These are phyloP conservation scores for Phylloscopus trochiloides DNA, from an alignment of 2,113 vertebrate species.

Conservation along the genomic window DNA sequence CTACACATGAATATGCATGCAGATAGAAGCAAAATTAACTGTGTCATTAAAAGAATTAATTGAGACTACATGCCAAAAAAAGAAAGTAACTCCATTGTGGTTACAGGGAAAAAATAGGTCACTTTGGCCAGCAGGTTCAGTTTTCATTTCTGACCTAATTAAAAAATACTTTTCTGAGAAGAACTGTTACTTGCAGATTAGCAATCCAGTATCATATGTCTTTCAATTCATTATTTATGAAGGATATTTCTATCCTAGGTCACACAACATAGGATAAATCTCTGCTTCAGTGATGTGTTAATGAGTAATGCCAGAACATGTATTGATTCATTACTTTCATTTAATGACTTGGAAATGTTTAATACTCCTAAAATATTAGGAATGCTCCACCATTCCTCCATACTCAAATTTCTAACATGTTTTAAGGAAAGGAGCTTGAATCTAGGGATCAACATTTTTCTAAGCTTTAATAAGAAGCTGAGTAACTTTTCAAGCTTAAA, in stretches of 20 bases:
- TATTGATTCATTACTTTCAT: slow-evolving; percentile 8
- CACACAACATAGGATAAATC: not conserved
- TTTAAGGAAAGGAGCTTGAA: not conserved
- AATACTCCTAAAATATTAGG: not conserved
- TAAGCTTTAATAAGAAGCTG: not conserved
- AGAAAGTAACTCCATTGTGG: not conserved
- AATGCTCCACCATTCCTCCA: not conserved
- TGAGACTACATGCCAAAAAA: not conserved
- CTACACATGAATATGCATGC: not conserved
- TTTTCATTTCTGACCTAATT: slow-evolving; percentile 25
- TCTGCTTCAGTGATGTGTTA: not conserved
- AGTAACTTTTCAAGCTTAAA: not conserved
- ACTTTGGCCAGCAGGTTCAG: not conserved
- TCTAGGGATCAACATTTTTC: not conserved
- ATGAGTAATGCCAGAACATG: not conserved
- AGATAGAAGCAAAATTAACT: not conserved
- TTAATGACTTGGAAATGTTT: slow-evolving; percentile 1
- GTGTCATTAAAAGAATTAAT: slow-evolving; percentile 30
- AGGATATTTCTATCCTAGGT: not conserved
- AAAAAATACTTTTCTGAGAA: not conserved
- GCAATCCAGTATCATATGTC: not conserved
- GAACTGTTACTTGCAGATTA: not conserved
- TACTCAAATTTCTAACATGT: not conserved
- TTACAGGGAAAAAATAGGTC: not conserved
- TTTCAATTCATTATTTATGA: not conserved